phyloP scores from a whole-genome alignment of 2,797 vertebrate species.

The Hemibagrus guttatus region DNA sequence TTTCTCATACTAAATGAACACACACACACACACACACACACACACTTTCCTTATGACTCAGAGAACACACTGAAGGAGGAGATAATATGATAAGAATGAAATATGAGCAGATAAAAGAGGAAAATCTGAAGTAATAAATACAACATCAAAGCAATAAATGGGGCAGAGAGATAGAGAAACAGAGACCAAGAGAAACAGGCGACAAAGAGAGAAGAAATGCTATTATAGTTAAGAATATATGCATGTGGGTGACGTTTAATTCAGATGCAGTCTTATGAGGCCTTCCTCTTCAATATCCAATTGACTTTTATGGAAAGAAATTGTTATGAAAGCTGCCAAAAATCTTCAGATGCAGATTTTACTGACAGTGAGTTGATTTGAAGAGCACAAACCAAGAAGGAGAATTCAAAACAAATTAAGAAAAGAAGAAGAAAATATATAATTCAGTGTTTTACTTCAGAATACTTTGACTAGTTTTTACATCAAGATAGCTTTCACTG shows the following conservation, averaged over 20 bases:
- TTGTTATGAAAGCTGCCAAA: not conserved
- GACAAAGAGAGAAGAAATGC: slow-evolving; percentile 2
- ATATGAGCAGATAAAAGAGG: slow-evolving; percentile 46
- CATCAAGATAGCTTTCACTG: not conserved
- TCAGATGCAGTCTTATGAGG: not conserved
- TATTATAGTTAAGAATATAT: not conserved
- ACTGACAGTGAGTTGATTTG: not conserved
- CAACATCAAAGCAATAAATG: slow-evolving; percentile 54
- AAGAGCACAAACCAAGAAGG: not conserved
- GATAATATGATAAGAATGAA: slow-evolving; percentile 57
- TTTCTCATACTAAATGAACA: slow-evolving; percentile 7
- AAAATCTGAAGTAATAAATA: slow-evolving; percentile 54
- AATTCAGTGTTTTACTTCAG: not conserved
- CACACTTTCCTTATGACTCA: slow-evolving; percentile 33
- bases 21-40: not conserved
- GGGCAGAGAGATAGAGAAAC: slow-evolving; percentile 27
- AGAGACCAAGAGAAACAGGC: not conserved
- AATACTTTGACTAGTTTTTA: not conserved
- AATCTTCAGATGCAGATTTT: not conserved
- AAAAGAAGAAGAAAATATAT: not conserved
- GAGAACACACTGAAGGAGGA: slow-evolving; percentile 42
- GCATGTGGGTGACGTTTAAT: slow-evolving; percentile 16
- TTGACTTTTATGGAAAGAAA: not conserved
- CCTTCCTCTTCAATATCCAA: not conserved
- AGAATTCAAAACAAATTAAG: not conserved